Percentiles rank a stretch among this genome's conserved stretches.
Conservation (phyloP, 2,113 vertebrate genomes). For the Tupaia chinensis region DNA sequence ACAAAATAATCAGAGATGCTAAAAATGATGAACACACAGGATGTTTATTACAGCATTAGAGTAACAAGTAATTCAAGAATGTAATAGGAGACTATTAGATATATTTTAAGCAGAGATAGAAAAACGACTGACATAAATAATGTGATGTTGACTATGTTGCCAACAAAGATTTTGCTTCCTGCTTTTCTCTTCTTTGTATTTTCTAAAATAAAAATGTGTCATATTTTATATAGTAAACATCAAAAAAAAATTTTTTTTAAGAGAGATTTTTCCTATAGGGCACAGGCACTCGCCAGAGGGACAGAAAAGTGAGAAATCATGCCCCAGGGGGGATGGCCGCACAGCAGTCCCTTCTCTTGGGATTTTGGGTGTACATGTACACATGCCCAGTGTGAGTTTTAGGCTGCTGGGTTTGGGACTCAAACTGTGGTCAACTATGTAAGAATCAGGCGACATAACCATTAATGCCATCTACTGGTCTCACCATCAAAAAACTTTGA, state of each 20-base stretch:
- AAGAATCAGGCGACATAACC: too few relatives aligned
- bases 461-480: too few relatives aligned
- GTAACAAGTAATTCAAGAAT: not conserved
- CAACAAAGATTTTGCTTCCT: not conserved
- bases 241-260: not conserved
- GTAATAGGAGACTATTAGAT: not conserved
- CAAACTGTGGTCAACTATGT: too few relatives aligned
- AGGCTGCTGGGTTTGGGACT: too few relatives aligned
- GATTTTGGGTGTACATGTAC: too few relatives aligned
- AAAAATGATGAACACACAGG: not conserved
- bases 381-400: too few relatives aligned
- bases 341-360: too few relatives aligned
- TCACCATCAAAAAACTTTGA: not conserved
- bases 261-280: too few relatives aligned
- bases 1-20: constrained; percentile 30
- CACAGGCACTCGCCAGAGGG: too few relatives aligned
- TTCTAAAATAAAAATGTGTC: not conserved
- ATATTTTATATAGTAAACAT: not conserved
- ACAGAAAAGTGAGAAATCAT: too few relatives aligned
- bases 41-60: not conserved
- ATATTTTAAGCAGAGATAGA: not conserved
- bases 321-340: too few relatives aligned
- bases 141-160: not conserved
- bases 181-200: not conserved
- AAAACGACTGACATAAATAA: not conserved